A percentile compares a stretch with the other conserved stretches of the same genome.
Evolutionary conservation across 92 coral and sea anemone genomes (phyloP).

Genomic region (Palythoa heliodiscus): DNA sequence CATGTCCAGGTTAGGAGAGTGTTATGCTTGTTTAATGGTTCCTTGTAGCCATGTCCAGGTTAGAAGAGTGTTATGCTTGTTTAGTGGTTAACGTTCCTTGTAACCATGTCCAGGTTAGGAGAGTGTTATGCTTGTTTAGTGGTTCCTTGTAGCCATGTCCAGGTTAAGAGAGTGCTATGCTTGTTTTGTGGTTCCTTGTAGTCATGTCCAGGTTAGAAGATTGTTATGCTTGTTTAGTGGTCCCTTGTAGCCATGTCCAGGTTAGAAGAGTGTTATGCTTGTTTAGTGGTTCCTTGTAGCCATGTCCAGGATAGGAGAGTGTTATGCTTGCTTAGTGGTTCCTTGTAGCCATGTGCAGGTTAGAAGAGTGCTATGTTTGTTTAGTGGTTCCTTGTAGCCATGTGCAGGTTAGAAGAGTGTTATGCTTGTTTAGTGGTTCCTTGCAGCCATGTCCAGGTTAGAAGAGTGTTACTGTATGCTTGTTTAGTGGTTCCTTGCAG

Average conservation of each 20-base stretch:
- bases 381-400: background rate
- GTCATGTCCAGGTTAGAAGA: constrained; percentile 8
- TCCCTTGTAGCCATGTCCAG: background rate
- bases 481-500: background rate
- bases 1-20: constrained; percentile 1
- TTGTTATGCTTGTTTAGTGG: background rate
- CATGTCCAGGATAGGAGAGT: background rate
- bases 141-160: background rate
- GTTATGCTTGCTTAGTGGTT: background rate
- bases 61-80: background rate
- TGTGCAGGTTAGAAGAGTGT: background rate
- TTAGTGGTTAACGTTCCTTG: background rate
- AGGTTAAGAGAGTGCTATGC: background rate
- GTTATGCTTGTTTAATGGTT: background rate
- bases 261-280: background rate
- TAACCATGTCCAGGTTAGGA: background rate
- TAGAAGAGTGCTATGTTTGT: background rate
- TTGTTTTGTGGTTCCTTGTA: background rate
- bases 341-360: background rate
- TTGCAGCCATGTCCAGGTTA: background rate
- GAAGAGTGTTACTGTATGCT: background rate
- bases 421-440: background rate
- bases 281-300: background rate
- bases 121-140: background rate
- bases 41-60: background rate